These are phyloP conservation scores for Paragorgia papillata DNA, from an alignment of 92 coral and sea anemone species.

Conservation along the genomic window DNA sequence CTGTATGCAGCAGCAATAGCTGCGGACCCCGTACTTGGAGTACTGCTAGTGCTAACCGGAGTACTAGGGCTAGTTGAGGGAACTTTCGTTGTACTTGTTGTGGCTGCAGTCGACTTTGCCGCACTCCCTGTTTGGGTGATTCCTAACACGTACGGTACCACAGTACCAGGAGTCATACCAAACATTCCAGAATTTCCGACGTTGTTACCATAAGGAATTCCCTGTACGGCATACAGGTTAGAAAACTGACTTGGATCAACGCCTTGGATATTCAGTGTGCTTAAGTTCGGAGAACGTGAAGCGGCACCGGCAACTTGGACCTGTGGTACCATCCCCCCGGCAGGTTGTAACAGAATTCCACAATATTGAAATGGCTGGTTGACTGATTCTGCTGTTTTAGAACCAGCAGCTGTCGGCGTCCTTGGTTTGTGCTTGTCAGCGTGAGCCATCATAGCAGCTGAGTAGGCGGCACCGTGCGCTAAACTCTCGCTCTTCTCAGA, in stretches of 20 bases:
- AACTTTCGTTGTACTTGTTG: neutral
- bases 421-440: conserved; percentile 8
- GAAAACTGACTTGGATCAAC: conserved; percentile 70
- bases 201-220: conserved; percentile 70
- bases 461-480: neutral
- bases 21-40: conserved; percentile 60
- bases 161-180: conserved; percentile 65
- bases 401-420: neutral
- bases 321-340: conserved; percentile 35
- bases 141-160: conserved; percentile 60
- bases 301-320: conserved; percentile 58
- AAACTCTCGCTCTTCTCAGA: conserved; percentile 7
- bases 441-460: neutral
- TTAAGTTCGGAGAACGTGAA: conserved; percentile 62
- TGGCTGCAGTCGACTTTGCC: conserved; percentile 73
- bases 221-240: conserved; percentile 72
- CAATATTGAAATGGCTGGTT: conserved; percentile 34
- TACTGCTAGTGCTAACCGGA: conserved; percentile 61
- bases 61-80: conserved; percentile 46
- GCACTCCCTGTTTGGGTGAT: conserved; percentile 58
- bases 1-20: conserved; percentile 99
- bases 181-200: conserved; percentile 59
- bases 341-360: conserved; percentile 35
- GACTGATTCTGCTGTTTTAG: conserved; percentile 5
- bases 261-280: conserved; percentile 63